Evolutionary conservation across 2,888 invertebrate genomes (phyloP).

Genomic region (Pandemis heparana): DNA sequence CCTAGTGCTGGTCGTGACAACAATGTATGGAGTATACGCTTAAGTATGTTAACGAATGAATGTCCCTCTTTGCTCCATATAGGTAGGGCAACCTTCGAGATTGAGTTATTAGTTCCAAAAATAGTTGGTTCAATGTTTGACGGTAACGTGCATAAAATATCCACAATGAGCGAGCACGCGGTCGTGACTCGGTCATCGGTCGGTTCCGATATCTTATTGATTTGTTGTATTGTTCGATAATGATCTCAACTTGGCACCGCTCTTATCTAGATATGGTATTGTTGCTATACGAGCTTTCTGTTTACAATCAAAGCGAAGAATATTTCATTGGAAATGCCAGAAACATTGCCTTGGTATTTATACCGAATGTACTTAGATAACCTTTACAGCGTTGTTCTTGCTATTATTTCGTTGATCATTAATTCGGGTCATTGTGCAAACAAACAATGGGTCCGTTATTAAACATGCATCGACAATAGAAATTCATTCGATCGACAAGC

Average conservation of each 20-base stretch:
- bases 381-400: conserved; percentile 50
- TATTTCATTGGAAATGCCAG: conserved; percentile 48
- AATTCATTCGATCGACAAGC: conserved; percentile 57
- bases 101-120: conserved; percentile 58
- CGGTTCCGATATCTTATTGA: conserved; percentile 60
- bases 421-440: conserved; percentile 42
- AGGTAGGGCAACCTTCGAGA: conserved; percentile 53
- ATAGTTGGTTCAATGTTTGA: conserved; percentile 56
- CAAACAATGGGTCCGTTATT: conserved; percentile 48
- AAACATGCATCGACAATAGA: conserved; percentile 54
- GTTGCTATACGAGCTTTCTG: conserved; percentile 43
- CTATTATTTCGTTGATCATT: conserved; percentile 40
- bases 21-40: conserved; percentile 20
- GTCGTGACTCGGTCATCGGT: conserved; percentile 50
- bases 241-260: conserved; percentile 60
- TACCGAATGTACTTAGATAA: conserved; percentile 51
- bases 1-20: conserved; percentile 37
- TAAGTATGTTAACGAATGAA: conserved; percentile 19
- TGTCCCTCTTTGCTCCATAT: conserved; percentile 39
- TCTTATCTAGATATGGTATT: conserved; percentile 50
- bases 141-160: conserved; percentile 54
- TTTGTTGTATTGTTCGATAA: conserved; percentile 69
- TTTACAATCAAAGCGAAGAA: conserved; percentile 25
- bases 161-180: conserved; percentile 50
- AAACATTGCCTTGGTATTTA: conserved; percentile 66